Conservation (phyloP, 2,888 invertebrate species). For the Drosophila mercatorum region DNA sequence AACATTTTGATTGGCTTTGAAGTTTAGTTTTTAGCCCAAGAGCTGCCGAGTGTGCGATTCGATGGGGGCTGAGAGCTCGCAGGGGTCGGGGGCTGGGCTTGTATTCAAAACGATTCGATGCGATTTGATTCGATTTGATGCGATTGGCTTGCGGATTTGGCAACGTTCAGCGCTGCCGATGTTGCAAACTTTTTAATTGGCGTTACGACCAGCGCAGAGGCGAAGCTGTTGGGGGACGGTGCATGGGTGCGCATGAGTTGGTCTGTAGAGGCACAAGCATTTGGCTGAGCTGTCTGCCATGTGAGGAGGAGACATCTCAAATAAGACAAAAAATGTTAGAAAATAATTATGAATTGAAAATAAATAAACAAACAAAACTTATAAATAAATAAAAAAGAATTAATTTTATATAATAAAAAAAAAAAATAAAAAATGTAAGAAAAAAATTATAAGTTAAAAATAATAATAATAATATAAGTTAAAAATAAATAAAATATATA, state of each 20-base stretch:
- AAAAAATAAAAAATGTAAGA: too few relatives aligned
- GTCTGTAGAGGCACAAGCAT: neutral
- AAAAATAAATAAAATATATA: too few relatives aligned
- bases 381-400: neutral
- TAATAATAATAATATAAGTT: neutral
- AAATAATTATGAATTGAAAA: neutral
- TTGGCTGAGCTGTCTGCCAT: neutral
- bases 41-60: neutral
- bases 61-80: neutral
- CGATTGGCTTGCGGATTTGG: constrained; percentile 51
- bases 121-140: constrained; percentile 57
- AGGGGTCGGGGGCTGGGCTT: neutral
- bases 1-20: constrained; percentile 68
- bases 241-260: neutral
- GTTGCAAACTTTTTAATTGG: constrained; percentile 57
- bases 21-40: constrained; percentile 45
- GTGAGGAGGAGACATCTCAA: neutral
- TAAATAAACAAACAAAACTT: neutral
- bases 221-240: neutral
- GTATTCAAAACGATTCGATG: constrained; percentile 46
- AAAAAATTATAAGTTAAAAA: neutral
- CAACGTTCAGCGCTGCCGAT: constrained; percentile 36
- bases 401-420: neutral
- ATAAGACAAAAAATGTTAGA: neutral
- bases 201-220: constrained; percentile 11